A percentile compares a stretch with the other conserved stretches of the same genome.
Conservation (phyloP, 2,888 invertebrate genomes). For the Caenorhabditis sulstoni region DNA sequence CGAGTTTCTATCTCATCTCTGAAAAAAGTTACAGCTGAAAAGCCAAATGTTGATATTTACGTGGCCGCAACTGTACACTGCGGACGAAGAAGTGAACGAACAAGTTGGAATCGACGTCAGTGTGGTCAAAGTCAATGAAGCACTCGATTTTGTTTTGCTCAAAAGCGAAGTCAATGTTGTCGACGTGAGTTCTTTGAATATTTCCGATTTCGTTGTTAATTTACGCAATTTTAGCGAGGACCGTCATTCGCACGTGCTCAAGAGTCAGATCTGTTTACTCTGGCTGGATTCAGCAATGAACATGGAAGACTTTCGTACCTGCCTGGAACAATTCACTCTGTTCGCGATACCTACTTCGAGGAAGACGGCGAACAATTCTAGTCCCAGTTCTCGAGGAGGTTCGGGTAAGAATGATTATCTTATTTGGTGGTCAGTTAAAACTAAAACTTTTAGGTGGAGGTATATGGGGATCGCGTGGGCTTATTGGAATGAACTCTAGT, state of each 20-base stretch:
- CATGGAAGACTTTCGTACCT: constrained; percentile 46
- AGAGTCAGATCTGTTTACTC: constrained; percentile 60
- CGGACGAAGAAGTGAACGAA: constrained; percentile 49
- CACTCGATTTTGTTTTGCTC: constrained; percentile 54
- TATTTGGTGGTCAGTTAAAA: constrained; percentile 26
- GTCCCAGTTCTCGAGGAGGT: constrained; percentile 56
- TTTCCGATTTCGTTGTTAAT: constrained; percentile 62
- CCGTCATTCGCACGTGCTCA: constrained; percentile 48
- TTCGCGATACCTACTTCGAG: constrained; percentile 26
- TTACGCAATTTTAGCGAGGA: constrained; percentile 54
- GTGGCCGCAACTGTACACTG: constrained; percentile 53
- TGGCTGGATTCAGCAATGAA: constrained; percentile 62
- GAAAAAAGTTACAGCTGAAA: no score
- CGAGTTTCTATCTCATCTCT: no score
- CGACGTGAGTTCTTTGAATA: constrained; percentile 59
- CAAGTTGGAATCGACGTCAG: constrained; percentile 39
- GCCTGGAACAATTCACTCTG: constrained; percentile 52
- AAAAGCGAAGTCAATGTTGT: constrained; percentile 62
- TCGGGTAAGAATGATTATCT: constrained; percentile 66
- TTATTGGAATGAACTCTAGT: constrained; percentile 61
- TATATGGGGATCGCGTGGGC: constrained; percentile 56
- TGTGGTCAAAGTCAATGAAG: constrained; percentile 58
- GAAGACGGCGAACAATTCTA: constrained; percentile 62
- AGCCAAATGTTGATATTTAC: no score
- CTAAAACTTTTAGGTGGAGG: constrained; percentile 60